A percentile compares a stretch with the other conserved stretches of the same genome.
These are phyloP conservation scores for Xenopus petersii DNA, from an alignment of 2,797 vertebrate species.

Conservation along the genomic window DNA sequence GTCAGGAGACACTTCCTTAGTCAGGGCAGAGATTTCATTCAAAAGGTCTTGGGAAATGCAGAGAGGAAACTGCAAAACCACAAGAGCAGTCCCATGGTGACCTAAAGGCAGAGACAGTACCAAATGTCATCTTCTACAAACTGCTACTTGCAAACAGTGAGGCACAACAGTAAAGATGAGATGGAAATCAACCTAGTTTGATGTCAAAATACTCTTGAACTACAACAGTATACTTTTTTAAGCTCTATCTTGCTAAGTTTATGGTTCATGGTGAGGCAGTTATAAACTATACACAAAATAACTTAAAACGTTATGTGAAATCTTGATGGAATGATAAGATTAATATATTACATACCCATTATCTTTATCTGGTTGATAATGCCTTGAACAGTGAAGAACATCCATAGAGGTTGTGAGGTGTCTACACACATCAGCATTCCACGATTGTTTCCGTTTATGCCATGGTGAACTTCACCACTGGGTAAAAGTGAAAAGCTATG, in stretches of 20 bases:
- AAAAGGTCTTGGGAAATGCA: constrained; percentile 29
- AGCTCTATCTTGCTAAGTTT: too few relatives aligned
- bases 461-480: constrained; percentile 89
- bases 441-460: constrained; percentile 82
- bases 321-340: too few relatives aligned
- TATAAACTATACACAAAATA: too few relatives aligned
- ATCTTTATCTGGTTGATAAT: constrained; percentile 93
- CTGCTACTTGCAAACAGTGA: neutral
- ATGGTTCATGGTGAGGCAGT: too few relatives aligned
- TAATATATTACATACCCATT: constrained; percentile 72
- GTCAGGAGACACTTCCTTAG: constrained; percentile 13
- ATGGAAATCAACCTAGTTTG: too few relatives aligned
- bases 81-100: neutral
- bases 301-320: too few relatives aligned
- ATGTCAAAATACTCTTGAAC: too few relatives aligned
- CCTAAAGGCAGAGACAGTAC: neutral
- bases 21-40: constrained; percentile 1
- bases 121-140: neutral
- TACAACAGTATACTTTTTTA: too few relatives aligned
- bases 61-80: constrained; percentile 14
- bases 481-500: constrained; percentile 89
- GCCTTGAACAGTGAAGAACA: constrained; percentile 91
- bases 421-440: constrained; percentile 92
- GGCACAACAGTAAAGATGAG: too few relatives aligned
- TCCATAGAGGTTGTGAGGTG: constrained; percentile 92